Percentiles rank a stretch among this genome's conserved stretches.
phyloP scores from a whole-genome alignment of 1,140 invertebrate genomes.

The Mya arenaria region DNA sequence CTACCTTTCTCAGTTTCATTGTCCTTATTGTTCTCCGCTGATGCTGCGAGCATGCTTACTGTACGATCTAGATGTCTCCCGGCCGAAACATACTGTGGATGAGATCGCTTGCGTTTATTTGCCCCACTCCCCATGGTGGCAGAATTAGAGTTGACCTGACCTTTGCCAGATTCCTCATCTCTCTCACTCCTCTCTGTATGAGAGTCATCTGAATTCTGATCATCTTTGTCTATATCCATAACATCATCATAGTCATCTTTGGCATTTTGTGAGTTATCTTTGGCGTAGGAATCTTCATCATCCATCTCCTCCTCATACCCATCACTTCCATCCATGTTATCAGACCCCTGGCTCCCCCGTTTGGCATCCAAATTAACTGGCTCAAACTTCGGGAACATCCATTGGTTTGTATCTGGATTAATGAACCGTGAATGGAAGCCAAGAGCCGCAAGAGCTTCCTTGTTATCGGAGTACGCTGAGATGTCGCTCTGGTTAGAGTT shows the following conservation, averaged over 20 bases:
- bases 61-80: constrained; percentile 89
- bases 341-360: constrained; percentile 47
- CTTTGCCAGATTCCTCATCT: constrained; percentile 29
- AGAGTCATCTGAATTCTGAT: constrained; percentile 49
- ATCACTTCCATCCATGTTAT: constrained; percentile 24
- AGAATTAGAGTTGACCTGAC: constrained; percentile 6
- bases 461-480: constrained; percentile 77
- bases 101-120: constrained; percentile 92
- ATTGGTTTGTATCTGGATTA: constrained; percentile 72
- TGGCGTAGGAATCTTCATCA: constrained; percentile 59
- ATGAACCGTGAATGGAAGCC: constrained; percentile 59
- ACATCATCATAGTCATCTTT: constrained; percentile 49
- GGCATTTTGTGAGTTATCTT: constrained; percentile 49
- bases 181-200: constrained; percentile 30
- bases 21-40: constrained; percentile 47
- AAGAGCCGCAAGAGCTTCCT: constrained; percentile 40
- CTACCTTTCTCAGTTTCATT: constrained; percentile 60
- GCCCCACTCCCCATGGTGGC: constrained; percentile 71
- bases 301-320: constrained; percentile 52
- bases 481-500: constrained; percentile 79
- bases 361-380: constrained; percentile 65
- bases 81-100: constrained; percentile 98
- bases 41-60: constrained; percentile 39
- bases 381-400: constrained; percentile 80
- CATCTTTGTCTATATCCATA: constrained; percentile 48